phyloP scores from a whole-genome alignment of 2,113 vertebrate species.

The Calcarius ornatus region DNA sequence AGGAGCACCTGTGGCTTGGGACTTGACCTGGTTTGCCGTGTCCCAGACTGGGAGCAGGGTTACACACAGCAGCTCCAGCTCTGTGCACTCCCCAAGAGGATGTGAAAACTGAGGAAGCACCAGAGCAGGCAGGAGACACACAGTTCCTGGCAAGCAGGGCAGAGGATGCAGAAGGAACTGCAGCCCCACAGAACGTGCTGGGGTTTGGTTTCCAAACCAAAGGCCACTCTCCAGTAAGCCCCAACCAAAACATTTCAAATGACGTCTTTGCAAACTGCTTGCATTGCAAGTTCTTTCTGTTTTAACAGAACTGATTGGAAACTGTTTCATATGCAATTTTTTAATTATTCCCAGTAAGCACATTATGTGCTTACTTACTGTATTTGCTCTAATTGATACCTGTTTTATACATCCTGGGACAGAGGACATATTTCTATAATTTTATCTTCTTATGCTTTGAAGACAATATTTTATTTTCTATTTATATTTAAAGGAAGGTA shows the following conservation, averaged over 20 bases:
- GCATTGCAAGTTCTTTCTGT: not conserved
- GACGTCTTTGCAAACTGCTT: rapidly evolving
- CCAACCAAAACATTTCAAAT: not conserved
- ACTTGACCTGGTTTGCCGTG: not conserved
- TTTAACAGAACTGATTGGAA: not conserved
- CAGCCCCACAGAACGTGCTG: not conserved
- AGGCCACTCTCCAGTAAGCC: rapidly evolving
- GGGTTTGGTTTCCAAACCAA: not conserved
- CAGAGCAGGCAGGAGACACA: not conserved
- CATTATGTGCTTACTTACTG: not conserved
- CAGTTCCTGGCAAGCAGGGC: not conserved
- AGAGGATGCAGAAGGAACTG: not conserved
- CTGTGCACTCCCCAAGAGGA: not conserved
- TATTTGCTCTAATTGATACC: not conserved
- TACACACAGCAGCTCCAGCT: not conserved
- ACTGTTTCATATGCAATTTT: not conserved
- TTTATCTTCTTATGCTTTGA: not conserved
- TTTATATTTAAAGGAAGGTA: not conserved
- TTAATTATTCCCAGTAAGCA: not conserved
- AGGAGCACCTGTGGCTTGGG: not conserved
- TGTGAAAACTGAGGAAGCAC: not conserved
- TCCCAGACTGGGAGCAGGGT: not conserved
- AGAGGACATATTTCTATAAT: not conserved
- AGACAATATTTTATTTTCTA: not conserved
- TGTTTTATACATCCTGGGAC: not conserved